phyloP scores from a whole-genome alignment of 2,797 vertebrate species.

The Balearica regulorum region DNA sequence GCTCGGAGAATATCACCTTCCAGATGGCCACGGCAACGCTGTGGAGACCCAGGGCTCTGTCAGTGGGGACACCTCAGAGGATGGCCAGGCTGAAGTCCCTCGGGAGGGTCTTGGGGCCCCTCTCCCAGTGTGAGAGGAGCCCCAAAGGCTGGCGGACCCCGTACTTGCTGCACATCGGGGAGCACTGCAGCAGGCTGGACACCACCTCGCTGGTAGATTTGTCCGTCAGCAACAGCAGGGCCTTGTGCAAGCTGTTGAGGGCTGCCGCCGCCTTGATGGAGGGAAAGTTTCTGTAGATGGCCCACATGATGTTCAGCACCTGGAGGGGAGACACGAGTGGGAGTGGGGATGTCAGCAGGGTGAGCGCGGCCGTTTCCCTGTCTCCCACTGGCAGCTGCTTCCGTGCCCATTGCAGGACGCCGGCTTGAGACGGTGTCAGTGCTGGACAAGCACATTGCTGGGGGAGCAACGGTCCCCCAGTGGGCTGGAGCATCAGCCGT shows the following conservation, averaged over 20 bases:
- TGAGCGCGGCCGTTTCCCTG: accelerated
- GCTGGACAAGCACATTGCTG: accelerated
- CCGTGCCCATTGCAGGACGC: accelerated
- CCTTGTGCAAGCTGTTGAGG: background rate
- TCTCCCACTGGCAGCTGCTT: background rate
- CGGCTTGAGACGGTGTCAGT: accelerated
- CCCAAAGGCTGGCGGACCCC: background rate
- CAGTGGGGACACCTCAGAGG: background rate
- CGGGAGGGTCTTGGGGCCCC: background rate
- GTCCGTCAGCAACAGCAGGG: background rate
- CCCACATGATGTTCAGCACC: background rate
- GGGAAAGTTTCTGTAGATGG: background rate
- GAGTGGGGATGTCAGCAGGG: background rate
- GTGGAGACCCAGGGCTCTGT: background rate
- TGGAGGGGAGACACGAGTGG: background rate
- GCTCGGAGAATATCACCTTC: background rate
- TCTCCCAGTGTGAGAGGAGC: background rate
- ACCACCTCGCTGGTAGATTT: background rate
- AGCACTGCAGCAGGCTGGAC: background rate
- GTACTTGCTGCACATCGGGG: accelerated
- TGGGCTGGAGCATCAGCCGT: background rate
- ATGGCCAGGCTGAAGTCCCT: background rate
- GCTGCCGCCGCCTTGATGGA: accelerated
- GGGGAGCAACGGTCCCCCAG: background rate
- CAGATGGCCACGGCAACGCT: background rate